Conservation (phyloP, 1,140 invertebrate species). For the Drosophila melanogaster region Release_6_plus_ISO1_MT NT_037436.4:10965001-10965500, state of each 20-base stretch:
- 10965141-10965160: conserved; percentile 33
- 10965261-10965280: conserved; percentile 52
- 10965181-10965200: conserved; percentile 9
- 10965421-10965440: conserved; percentile 4
- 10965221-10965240: conserved; percentile 26
- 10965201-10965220: conserved; percentile 24
- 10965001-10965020: neutral
- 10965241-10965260: conserved; percentile 45
- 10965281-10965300: conserved; percentile 21
- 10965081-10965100: neutral
- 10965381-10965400: conserved; percentile 80
- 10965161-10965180: conserved; percentile 35
- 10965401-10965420: conserved; percentile 41
- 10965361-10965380: conserved; percentile 79
- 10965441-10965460: conserved; percentile 14
- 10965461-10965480: conserved; percentile 77
- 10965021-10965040: neutral
- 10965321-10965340: conserved; percentile 77
- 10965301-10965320: conserved; percentile 65
- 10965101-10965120: conserved; percentile 22
- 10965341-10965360: conserved; percentile 73
- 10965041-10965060: neutral
- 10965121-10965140: conserved; percentile 34
- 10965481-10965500: conserved; percentile 83
- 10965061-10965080: neutral